Percentiles rank a stretch among this genome's conserved stretches.
Conservation (phyloP, 1,140 invertebrate genomes). For the Coptotermes formosanus region DNA sequence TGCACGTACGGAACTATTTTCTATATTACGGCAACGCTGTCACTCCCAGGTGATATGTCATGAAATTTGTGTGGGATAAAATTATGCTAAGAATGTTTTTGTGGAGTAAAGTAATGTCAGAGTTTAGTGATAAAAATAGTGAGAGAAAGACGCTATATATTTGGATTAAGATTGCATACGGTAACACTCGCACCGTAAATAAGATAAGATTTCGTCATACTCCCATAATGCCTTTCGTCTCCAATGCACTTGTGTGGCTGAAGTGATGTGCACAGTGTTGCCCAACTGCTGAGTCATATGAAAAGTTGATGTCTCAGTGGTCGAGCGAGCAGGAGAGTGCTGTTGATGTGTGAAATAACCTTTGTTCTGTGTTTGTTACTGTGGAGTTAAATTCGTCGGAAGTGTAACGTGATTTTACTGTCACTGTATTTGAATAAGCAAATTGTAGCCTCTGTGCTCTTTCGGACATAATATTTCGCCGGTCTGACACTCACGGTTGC, state of each 20-base stretch:
- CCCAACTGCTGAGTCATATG: conserved; percentile 29
- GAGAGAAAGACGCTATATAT: not conserved
- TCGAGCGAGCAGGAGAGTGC: not conserved
- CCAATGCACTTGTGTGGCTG: no score
- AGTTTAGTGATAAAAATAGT: not conserved
- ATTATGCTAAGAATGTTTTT: not conserved
- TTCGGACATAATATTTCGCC: not conserved
- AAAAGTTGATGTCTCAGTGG: conserved; percentile 9
- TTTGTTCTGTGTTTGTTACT: not conserved
- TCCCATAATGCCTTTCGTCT: conserved; percentile 19
- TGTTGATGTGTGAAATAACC: not conserved
- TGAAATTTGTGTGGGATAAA: not conserved
- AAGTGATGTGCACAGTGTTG: conserved; percentile 21
- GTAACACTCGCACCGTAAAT: not conserved
- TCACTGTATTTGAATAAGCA: not conserved
- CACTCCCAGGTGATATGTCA: conserved; percentile 14
- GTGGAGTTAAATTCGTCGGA: not conserved
- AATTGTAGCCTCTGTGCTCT: not conserved
- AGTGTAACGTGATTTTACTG: not conserved
- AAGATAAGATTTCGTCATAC: conserved; percentile 23
- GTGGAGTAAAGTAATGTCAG: not conserved
- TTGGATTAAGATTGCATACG: not conserved
- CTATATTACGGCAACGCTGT: not conserved
- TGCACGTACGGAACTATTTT: conserved; percentile 25
- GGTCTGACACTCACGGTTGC: not conserved